These are phyloP conservation scores for Callimorpha dominula DNA, from an alignment of 2,888 invertebrate genomes.

Conservation along the genomic window DNA sequence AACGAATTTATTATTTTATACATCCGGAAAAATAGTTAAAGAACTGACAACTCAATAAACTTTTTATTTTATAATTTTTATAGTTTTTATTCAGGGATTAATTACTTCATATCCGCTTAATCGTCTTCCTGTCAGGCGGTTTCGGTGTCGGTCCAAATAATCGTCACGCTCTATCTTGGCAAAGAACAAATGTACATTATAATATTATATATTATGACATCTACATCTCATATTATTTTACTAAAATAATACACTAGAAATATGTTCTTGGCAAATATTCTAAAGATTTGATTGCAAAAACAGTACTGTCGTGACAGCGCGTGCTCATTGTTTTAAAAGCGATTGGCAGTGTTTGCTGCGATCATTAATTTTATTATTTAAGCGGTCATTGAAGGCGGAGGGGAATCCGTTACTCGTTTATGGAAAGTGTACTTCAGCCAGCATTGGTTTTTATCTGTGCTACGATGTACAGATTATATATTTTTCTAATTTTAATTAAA, in stretches of 20 bases:
- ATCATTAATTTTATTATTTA: neutral
- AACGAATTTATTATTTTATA: constrained; percentile 13
- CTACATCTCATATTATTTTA: neutral
- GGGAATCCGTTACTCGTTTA: too few species aligned
- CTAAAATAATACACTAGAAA: neutral
- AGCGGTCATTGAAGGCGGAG: neutral
- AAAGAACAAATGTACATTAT: neutral
- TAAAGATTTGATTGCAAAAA: neutral
- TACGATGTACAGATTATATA: too few species aligned
- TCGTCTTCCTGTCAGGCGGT: constrained; percentile 29
- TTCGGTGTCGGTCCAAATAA: constrained; percentile 15
- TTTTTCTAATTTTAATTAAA: too few species aligned
- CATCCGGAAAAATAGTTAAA: constrained; percentile 24
- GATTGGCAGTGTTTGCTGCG: too few species aligned
- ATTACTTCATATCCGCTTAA: constrained; percentile 40
- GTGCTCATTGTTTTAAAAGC: neutral
- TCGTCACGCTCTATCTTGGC: constrained; percentile 17
- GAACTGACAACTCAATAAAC: constrained; percentile 31
- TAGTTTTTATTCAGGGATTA: constrained; percentile 32
- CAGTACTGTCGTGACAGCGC: neutral
- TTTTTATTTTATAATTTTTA: constrained; percentile 24
- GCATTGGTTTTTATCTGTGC: too few species aligned
- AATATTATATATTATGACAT: constrained; percentile 5
- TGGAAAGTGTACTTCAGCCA: too few species aligned
- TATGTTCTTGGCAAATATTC: neutral